Evolutionary conservation across 2,888 invertebrate species (phyloP).

Genomic region (Andricus curvator): DNA sequence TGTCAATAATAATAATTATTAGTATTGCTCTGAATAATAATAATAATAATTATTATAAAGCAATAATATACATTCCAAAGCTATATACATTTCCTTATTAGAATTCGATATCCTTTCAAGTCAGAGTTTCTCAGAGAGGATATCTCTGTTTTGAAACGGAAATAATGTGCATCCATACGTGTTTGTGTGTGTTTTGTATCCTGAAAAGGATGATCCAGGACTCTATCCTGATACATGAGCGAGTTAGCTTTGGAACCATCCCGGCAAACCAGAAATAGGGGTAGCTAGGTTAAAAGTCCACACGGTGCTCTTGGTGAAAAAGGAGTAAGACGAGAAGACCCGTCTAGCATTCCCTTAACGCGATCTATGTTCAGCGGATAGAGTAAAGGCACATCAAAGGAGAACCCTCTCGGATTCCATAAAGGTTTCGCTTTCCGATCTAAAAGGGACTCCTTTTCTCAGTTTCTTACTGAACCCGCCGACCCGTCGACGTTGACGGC

Average conservation of each 20-base stretch:
- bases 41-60: no score
- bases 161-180: not conserved
- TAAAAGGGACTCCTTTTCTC: constrained; percentile 39
- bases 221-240: not conserved
- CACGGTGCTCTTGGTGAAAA: constrained; percentile 3
- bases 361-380: constrained; percentile 41
- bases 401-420: constrained; percentile 12
- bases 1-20: no score
- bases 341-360: constrained; percentile 34
- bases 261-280: not conserved
- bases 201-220: not conserved
- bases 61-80: no score
- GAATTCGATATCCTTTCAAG: not conserved
- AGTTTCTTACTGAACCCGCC: constrained; percentile 24
- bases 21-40: no score
- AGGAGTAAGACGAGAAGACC: constrained; percentile 20
- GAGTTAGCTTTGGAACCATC: constrained; percentile 4
- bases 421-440: constrained; percentile 30
- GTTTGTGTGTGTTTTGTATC: not conserved
- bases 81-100: not conserved
- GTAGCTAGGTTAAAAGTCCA: constrained; percentile 22
- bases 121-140: not conserved
- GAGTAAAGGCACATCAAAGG: constrained; percentile 47
- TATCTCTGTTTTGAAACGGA: not conserved
- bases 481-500: constrained; percentile 15